These are phyloP conservation scores for Pyralis farinalis DNA, from an alignment of 2,888 invertebrate species.

Conservation along the genomic window DNA sequence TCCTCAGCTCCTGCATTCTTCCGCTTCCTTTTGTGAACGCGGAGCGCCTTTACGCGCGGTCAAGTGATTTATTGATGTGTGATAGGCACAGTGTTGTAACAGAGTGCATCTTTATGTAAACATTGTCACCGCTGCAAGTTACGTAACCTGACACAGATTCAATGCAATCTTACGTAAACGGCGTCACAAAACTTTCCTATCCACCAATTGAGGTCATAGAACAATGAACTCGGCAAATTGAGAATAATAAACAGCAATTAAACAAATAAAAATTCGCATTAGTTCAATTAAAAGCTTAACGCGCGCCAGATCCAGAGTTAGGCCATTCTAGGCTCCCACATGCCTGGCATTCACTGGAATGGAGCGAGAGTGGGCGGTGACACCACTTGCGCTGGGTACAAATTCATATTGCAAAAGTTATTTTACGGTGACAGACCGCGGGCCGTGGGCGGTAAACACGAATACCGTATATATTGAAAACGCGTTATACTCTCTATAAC, in stretches of 20 bases:
- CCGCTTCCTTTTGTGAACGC: no score
- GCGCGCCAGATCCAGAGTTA: conserved; percentile 4
- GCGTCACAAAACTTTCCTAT: not conserved
- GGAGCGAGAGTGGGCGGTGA: conserved; percentile 16
- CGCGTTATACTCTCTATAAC: no score
- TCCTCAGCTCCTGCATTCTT: no score
- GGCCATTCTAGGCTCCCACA: conserved; percentile 23
- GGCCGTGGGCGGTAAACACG: conserved; percentile 9
- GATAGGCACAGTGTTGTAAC: not conserved
- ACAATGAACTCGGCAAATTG: not conserved
- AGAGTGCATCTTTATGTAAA: conserved; percentile 4
- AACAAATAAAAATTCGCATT: conserved; percentile 8
- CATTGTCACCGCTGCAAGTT: not conserved
- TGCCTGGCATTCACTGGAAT: conserved; percentile 17
- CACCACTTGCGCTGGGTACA: conserved; percentile 15
- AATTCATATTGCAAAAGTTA: conserved; percentile 30
- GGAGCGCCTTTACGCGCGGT: no score
- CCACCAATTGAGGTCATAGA: not conserved
- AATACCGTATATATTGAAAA: no score
- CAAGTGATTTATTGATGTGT: no score
- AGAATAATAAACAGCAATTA: conserved; percentile 1
- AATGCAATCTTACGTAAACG: not conserved
- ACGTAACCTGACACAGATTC: conserved; percentile 1
- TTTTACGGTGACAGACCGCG: conserved; percentile 9
- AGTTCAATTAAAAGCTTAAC: conserved; percentile 11